Percentiles rank a stretch among this genome's conserved stretches.
Conservation (phyloP, 64 coral and sea anemone genomes). For the Orbicella faveolata region DNA sequence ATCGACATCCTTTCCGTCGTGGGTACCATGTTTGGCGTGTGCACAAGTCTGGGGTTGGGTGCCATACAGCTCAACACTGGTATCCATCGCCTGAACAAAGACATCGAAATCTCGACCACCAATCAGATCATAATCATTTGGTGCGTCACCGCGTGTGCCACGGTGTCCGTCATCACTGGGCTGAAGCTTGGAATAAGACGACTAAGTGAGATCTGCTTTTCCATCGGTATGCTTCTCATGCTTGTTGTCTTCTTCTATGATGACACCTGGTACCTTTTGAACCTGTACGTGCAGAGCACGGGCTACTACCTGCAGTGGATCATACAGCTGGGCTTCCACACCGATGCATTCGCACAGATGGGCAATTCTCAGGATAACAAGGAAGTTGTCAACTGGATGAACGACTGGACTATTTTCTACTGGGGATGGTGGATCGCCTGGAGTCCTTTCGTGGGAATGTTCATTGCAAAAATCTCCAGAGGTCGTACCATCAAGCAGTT, state of each 20-base stretch:
- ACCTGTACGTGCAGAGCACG: constrained; percentile 29
- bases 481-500: constrained; percentile 56
- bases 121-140: constrained; percentile 51
- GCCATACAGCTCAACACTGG: constrained; percentile 40
- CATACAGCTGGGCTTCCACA: constrained; percentile 44
- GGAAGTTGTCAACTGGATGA: constrained; percentile 33
- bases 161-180: constrained; percentile 38
- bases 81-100: constrained; percentile 6
- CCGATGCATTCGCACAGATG: constrained; percentile 44
- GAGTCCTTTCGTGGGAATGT: constrained; percentile 44
- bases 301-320: constrained; percentile 56
- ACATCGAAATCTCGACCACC: constrained; percentile 15
- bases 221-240: constrained; percentile 46
- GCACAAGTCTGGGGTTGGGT: constrained; percentile 40
- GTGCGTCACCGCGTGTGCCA: constrained; percentile 32
- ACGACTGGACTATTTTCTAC: constrained; percentile 51
- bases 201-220: constrained; percentile 38
- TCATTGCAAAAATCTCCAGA: constrained; percentile 44
- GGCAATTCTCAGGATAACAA: constrained; percentile 24
- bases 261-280: constrained; percentile 46
- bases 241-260: constrained; percentile 55
- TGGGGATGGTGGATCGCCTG: constrained; percentile 58
- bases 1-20: constrained; percentile 39
- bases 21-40: constrained; percentile 48
- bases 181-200: constrained; percentile 43